These are phyloP conservation scores for Echeneis naucrates DNA, from an alignment of 2,797 vertebrate genomes.

Conservation along the genomic window DNA sequence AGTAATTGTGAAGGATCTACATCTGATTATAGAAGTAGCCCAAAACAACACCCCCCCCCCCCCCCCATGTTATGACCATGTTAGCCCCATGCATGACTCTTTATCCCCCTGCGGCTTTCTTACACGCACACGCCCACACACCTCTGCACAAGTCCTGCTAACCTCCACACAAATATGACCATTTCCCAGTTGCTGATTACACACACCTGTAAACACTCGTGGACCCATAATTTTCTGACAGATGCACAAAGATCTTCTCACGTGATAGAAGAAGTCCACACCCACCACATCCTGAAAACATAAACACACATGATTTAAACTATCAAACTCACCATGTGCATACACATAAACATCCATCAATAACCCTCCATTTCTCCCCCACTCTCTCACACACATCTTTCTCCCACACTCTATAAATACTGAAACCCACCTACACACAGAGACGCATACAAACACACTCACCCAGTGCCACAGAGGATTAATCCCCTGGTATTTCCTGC, in stretches of 20 bases:
- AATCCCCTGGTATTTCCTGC: conserved; percentile 74
- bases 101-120: conserved; percentile 29
- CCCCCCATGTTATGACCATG: conserved; percentile 41
- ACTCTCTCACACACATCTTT: conserved; percentile 32
- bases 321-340: conserved; percentile 26
- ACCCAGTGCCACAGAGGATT: conserved; percentile 49
- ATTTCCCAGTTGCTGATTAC: not conserved
- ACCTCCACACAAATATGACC: conserved; percentile 1
- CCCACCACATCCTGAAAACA: conserved; percentile 38
- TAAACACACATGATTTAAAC: conserved; percentile 42
- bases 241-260: conserved; percentile 14
- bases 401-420: conserved; percentile 53
- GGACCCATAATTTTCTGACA: conserved; percentile 17
- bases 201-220: conserved; percentile 39
- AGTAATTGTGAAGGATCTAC: not conserved
- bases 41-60: conserved; percentile 8
- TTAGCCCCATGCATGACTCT: conserved; percentile 52
- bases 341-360: conserved; percentile 45
- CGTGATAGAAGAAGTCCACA: not conserved
- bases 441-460: conserved; percentile 54
- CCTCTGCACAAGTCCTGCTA: conserved; percentile 5
- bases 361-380: conserved; percentile 27
- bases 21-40: not conserved
- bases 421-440: conserved; percentile 54
- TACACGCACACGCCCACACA: conserved; percentile 8